Evolutionary conservation across 1,140 invertebrate species (phyloP).

Genomic region (Proctacanthus coquilletti): DNA sequence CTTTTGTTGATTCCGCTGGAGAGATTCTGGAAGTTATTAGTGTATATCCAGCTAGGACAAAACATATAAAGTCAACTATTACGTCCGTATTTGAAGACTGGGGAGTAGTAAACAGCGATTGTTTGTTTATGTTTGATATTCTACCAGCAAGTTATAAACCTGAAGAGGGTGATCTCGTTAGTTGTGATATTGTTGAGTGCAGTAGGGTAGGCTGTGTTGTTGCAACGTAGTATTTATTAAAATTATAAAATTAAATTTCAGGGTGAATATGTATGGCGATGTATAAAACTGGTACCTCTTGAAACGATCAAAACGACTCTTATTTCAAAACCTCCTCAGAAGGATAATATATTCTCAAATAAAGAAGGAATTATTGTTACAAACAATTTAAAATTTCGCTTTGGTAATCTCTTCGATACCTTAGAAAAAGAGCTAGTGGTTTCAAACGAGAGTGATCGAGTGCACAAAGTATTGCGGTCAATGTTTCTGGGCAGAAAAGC

Average conservation of each 20-base stretch:
- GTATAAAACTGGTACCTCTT: constrained; percentile 13
- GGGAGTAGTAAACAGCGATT: constrained; percentile 8
- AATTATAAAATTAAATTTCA: constrained; percentile 5
- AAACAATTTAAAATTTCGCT: constrained; percentile 23
- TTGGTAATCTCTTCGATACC: constrained; percentile 26
- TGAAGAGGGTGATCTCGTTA: constrained; percentile 17
- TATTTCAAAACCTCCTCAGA: neutral
- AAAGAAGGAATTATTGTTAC: constrained; percentile 31
- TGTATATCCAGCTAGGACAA: constrained; percentile 12
- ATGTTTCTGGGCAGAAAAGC: constrained; percentile 18
- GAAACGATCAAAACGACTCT: constrained; percentile 8
- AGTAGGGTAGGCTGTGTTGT: constrained; percentile 13
- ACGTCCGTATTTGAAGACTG: constrained; percentile 11
- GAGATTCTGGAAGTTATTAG: constrained; percentile 17
- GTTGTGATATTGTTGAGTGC: constrained; percentile 19
- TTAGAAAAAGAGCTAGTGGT: constrained; percentile 18
- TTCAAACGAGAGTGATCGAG: constrained; percentile 24
- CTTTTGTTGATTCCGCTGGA: constrained; percentile 15
- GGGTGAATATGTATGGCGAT: constrained; percentile 14
- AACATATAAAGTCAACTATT: constrained; percentile 11
- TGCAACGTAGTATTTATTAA: too few relatives aligned
- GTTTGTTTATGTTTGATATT: constrained; percentile 14
- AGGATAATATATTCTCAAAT: constrained; percentile 33
- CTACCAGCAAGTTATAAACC: constrained; percentile 7
- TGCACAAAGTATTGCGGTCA: constrained; percentile 16